Evolutionary conservation across 2,888 invertebrate species (phyloP), one percentile per base, ranked within the genome.

Genomic region (Cacoxenus indagator): DNA sequence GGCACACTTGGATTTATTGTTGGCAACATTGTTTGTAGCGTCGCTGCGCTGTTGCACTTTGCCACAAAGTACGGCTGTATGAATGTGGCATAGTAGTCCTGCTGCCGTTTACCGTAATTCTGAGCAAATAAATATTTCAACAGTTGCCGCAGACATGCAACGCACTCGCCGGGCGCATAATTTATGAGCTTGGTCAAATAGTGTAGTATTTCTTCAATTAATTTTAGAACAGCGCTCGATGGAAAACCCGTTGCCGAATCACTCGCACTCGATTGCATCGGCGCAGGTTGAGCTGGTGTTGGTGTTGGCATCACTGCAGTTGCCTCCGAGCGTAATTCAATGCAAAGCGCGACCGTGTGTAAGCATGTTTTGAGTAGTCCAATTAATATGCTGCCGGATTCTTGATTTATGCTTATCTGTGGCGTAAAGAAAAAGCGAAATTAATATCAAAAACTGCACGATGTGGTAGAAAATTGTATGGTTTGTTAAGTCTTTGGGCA

Each of bases 361-460:
- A 89, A 81, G 76, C 86, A 84, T 72, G 84, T 85, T 78, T 84
- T 85, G 68, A 88, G 82, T 70, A 88, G 79, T 65, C 85, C 84
- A 79, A 88, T 86, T 77, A 96, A 94, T 87, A 92, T 92, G 83
- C 94, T 93, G 76, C 94, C 94, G 43, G 92, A 91, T 78, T 92
- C 92, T 43, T 92, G 91, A 78, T 95, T 95, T 76, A 96, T 89
- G 57, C 94, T 94, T 81, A 92, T 92, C 94, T 94, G 89, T 67
- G 59, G 75, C 9, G 46, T n/a, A 51, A 0, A 37, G 2, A 37
- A n/a, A n/a, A n/a, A n/a, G n/a, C n/a, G n/a, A n/a, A n/a, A n/a
- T n/a, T n/a, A n/a, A n/a, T n/a, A n/a, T n/a, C n/a, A n/a, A n/a
- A n/a, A n/a, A n/a, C n/a, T n/a, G n/a, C n/a, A n/a, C n/a, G n/a